These are phyloP conservation scores for Catocala fraxini DNA, from an alignment of 2,888 invertebrate genomes.

Conservation along the genomic window DNA sequence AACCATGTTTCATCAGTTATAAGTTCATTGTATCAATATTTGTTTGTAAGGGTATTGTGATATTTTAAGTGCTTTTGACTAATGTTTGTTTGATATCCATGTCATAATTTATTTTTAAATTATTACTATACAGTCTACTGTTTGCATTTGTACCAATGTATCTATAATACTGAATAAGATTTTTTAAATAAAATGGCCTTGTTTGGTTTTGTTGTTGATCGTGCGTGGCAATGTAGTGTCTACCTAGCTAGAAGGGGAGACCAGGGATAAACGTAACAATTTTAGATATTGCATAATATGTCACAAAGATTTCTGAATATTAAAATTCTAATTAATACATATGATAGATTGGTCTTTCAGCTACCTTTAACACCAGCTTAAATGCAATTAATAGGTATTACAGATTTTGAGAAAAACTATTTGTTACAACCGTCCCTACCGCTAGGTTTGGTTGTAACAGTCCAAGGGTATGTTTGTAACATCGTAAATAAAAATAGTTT, in stretches of 20 bases:
- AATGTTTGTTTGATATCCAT: constrained; percentile 55
- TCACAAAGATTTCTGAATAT: not conserved
- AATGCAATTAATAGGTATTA: constrained; percentile 1
- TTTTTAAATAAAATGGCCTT: constrained; percentile 48
- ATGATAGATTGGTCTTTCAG: not conserved
- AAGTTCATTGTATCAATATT: too few relatives aligned
- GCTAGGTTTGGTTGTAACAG: constrained; percentile 3
- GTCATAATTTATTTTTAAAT: constrained; percentile 54
- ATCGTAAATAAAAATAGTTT: not conserved
- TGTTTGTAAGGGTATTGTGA: constrained; percentile 69
- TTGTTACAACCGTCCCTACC: constrained; percentile 2
- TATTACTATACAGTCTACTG: constrained; percentile 52
- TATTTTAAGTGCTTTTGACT: constrained; percentile 65
- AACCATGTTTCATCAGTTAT: too few relatives aligned
- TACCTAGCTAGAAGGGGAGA: too few relatives aligned
- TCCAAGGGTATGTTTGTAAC: not conserved
- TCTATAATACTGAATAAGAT: constrained; percentile 46
- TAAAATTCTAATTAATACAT: not conserved
- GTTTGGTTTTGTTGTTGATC: not conserved
- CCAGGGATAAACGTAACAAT: too few relatives aligned
- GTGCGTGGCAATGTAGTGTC: too few relatives aligned
- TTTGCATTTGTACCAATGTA: constrained; percentile 61
- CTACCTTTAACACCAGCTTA: not conserved
- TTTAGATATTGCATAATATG: not conserved
- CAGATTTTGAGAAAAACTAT: not conserved